Base-by-base conservation (phyloP, 2,113 vertebrate species). In the Chlorodrepanis virens region DNA sequence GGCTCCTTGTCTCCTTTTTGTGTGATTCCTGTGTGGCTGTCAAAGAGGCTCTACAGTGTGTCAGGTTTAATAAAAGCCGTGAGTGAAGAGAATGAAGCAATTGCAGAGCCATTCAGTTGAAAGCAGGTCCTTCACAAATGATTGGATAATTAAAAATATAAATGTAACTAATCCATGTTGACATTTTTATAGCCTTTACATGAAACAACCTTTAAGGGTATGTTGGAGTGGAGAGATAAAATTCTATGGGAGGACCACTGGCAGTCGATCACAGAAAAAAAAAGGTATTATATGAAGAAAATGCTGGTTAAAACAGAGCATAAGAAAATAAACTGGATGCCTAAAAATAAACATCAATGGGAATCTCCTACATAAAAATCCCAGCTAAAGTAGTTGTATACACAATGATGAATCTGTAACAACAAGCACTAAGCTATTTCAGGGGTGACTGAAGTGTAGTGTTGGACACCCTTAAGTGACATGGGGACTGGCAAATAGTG, bases 341-440 rank as follows among this genome's bases (percentile, higher is more conserved):
- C 95, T 97, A 96, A 97, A 97, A 97, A 97, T 96, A 96, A 96
- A 94, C 95, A 95, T 96, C 90, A 97, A 82, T 96, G 84, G 88
- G 65, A 95, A 90, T 94, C 94, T 96, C 90, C 94, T 95, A 96
- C 84, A 71, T 87, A 83, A 82, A 94, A 94, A 93, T 83, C 72
- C 44, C 37, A 37, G 40, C 68, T 87, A 37, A 90, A 96, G 59
- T 57, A 68, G n/a, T 88, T 80, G 42, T 45, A 64, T 75, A 17
- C 35, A 31, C 80, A 68, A 74, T 28, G 68, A 47, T 89, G 75
- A 79, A 77, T 63, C 64, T 0, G 2, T 92, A 60, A 49, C 19
- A 93, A 52, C 37, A 81, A 90, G 63, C 27, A 45, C 28, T 57
- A 74, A 74, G n/a, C 29, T 90, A 4, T 90, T 21, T 39, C 22